Percentiles rank a stretch among this genome's conserved stretches.
Conservation (phyloP, 23 tunicate species). For the Halocynthia aurantium region DNA sequence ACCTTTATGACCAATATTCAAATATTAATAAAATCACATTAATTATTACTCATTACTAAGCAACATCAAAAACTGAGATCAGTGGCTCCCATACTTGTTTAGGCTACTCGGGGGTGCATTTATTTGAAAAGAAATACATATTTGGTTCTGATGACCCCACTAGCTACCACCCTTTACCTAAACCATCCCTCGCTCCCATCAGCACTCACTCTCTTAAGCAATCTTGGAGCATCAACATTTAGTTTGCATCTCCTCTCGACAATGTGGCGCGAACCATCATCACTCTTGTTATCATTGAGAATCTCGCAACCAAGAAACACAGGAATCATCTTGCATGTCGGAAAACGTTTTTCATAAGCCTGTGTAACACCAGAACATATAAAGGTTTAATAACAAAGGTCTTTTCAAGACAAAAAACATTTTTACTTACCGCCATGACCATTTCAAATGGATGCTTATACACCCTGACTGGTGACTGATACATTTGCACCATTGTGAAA, state of each 20-base stretch:
- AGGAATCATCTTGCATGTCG: conserved; percentile 97
- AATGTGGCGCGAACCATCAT: conserved; percentile 69
- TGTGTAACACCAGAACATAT: neutral
- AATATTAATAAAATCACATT: too few relatives aligned
- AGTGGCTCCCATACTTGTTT: too few relatives aligned
- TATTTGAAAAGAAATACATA: too few relatives aligned
- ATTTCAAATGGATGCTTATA: conserved; percentile 93
- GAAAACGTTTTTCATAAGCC: conserved; percentile 94
- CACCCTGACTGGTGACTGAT: conserved; percentile 88
- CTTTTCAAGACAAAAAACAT: neutral
- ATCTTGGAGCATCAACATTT: conserved; percentile 81
- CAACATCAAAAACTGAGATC: too few relatives aligned
- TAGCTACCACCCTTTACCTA: too few relatives aligned
- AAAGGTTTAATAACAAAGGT: neutral
- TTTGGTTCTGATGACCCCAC: too few relatives aligned
- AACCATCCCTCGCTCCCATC: too few relatives aligned
- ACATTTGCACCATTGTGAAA: conserved; percentile 76
- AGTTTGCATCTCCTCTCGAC: conserved; percentile 91
- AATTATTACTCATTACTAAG: too few relatives aligned
- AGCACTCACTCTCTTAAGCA: conserved; percentile 62
- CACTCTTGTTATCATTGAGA: conserved; percentile 49
- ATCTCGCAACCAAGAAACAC: conserved; percentile 93
- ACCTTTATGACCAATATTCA: too few relatives aligned
- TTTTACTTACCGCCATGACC: conserved; percentile 92
- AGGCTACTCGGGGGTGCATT: too few relatives aligned